phyloP scores from a whole-genome alignment of 2,888 invertebrate genomes.

The Schizotus pectinicornis region DNA sequence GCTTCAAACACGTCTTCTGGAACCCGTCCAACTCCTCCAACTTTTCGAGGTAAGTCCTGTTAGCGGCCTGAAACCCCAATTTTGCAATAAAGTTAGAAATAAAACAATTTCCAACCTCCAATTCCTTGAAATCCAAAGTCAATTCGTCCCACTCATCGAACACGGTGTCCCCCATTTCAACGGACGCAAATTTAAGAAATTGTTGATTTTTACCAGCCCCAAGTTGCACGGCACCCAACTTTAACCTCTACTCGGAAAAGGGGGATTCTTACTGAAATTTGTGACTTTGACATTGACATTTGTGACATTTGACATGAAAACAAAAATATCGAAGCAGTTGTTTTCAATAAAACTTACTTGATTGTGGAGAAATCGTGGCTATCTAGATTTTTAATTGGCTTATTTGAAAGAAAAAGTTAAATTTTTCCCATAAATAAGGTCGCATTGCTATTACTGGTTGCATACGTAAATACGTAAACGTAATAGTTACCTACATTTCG shows the following conservation, averaged over 20 bases:
- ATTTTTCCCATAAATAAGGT: no score
- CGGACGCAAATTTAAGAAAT: neutral
- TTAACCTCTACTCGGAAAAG: slow-evolving; percentile 2
- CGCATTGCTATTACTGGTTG: no score
- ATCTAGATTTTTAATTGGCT: no score
- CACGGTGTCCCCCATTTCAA: slow-evolving; percentile 31
- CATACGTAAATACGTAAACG: no score
- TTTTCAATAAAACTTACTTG: no score
- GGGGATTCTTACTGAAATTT: neutral
- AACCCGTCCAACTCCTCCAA: slow-evolving; percentile 83
- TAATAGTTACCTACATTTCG: neutral
- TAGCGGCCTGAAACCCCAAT: slow-evolving; percentile 66
- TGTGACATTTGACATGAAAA: neutral
- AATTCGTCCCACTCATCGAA: slow-evolving; percentile 79
- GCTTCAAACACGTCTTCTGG: slow-evolving; percentile 87
- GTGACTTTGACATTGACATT: slow-evolving; percentile 10
- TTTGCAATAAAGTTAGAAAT: slow-evolving; percentile 24
- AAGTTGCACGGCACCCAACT: neutral
- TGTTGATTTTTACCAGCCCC: neutral
- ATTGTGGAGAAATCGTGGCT: neutral
- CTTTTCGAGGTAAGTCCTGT: slow-evolving; percentile 83
- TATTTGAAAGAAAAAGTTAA: no score
- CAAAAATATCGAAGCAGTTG: no score
- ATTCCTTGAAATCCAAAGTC: slow-evolving; percentile 75
- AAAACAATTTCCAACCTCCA: slow-evolving; percentile 70